phyloP scores from a whole-genome alignment of 1,140 invertebrate species.

The Holcopasites calliopsidis region DNA sequence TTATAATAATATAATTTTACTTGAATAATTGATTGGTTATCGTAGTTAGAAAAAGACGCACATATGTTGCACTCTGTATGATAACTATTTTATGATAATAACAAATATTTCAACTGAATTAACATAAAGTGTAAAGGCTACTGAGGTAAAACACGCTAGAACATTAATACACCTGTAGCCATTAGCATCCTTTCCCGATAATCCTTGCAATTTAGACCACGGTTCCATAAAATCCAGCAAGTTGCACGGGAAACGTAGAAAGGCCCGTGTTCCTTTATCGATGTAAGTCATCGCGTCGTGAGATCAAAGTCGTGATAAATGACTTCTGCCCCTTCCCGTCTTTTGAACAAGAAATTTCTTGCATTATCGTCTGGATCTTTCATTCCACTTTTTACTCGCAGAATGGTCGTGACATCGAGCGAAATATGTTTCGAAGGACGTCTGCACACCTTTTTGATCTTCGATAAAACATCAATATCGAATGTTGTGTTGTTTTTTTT shows the following conservation, averaged over 20 bases:
- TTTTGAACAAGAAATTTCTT: constrained; percentile 33
- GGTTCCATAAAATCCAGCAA: too few relatives aligned
- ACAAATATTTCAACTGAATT: too few relatives aligned
- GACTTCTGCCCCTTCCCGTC: constrained; percentile 2
- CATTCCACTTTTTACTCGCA: constrained; percentile 8
- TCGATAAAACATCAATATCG: neutral
- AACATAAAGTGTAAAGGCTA: too few relatives aligned
- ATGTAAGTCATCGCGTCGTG: constrained; percentile 1
- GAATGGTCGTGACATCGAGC: constrained; percentile 12
- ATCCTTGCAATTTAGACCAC: neutral
- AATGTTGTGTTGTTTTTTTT: neutral
- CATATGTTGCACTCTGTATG: too few relatives aligned
- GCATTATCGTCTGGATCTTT: constrained; percentile 28
- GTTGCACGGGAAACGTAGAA: too few relatives aligned
- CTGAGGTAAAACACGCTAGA: too few relatives aligned
- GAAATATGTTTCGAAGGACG: neutral
- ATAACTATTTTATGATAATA: too few relatives aligned
- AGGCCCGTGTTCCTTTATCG: constrained; percentile 16
- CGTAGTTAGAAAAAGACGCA: too few relatives aligned
- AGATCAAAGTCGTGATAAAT: constrained; percentile 37
- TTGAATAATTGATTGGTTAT: too few relatives aligned
- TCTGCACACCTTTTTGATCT: constrained; percentile 1
- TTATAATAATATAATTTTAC: too few relatives aligned
- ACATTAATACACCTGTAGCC: too few relatives aligned
- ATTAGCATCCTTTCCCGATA: too few relatives aligned